A percentile compares a stretch with the other conserved stretches of the same genome.
phyloP scores from a whole-genome alignment of 2,888 invertebrate species.

The Sipha maydis region DNA sequence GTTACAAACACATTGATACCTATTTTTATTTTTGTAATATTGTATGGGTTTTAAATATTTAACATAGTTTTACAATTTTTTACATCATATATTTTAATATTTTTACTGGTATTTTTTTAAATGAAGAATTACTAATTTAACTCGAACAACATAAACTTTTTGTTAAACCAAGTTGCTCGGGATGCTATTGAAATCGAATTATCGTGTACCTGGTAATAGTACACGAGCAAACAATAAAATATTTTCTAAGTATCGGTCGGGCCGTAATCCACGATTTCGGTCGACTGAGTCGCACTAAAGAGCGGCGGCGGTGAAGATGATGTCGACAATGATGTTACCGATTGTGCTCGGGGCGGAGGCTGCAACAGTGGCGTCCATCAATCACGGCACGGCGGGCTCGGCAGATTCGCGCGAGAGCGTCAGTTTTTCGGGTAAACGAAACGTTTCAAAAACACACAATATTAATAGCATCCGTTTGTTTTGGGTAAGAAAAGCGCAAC shows the following conservation, averaged over 20 bases:
- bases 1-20: too few species aligned
- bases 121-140: too few species aligned
- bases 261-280: neutral
- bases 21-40: too few species aligned
- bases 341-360: conserved; percentile 9
- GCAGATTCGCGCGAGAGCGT: conserved; percentile 45
- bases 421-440: conserved; percentile 62
- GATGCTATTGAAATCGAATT: too few species aligned
- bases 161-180: too few species aligned
- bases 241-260: neutral
- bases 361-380: conserved; percentile 32
- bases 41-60: too few species aligned
- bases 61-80: too few species aligned
- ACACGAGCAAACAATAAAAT: neutral
- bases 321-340: conserved; percentile 25
- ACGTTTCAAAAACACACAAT: conserved; percentile 62
- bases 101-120: too few species aligned
- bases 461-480: conserved; percentile 62
- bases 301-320: neutral
- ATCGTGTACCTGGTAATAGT: too few species aligned
- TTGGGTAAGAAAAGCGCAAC: conserved; percentile 50
- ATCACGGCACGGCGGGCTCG: conserved; percentile 38
- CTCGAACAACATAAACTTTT: too few species aligned
- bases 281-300: neutral
- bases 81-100: too few species aligned